Percentiles rank a stretch among this genome's conserved stretches.
Evolutionary conservation across 2,888 invertebrate genomes (phyloP).

Genomic region (Polydesmus complanatus): DNA sequence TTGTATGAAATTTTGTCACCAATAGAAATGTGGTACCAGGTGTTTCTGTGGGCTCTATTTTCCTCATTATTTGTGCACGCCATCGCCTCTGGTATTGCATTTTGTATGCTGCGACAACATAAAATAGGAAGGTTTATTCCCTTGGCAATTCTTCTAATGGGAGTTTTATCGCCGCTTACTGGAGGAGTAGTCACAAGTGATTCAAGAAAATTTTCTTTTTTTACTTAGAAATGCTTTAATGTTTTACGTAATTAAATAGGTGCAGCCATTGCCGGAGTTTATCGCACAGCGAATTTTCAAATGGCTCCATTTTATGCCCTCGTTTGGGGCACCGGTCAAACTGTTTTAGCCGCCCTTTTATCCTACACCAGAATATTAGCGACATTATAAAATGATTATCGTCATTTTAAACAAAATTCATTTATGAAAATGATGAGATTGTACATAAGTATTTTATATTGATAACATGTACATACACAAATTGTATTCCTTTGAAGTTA

Average conservation of each 20-base stretch:
- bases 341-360: slow-evolving; percentile 70
- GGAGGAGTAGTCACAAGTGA: slow-evolving; percentile 70
- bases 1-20: slow-evolving; percentile 38
- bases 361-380: slow-evolving; percentile 87
- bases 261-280: slow-evolving; percentile 86
- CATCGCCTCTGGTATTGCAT: slow-evolving; percentile 78
- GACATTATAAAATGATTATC: slow-evolving; percentile 51
- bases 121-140: slow-evolving; percentile 89
- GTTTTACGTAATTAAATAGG: slow-evolving; percentile 24
- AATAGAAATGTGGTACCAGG: slow-evolving; percentile 96
- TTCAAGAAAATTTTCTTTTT: neutral
- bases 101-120: slow-evolving; percentile 81
- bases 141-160: slow-evolving; percentile 72
- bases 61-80: slow-evolving; percentile 81
- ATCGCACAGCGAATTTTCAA: slow-evolving; percentile 70
- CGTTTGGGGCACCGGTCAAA: slow-evolving; percentile 90
- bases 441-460: too few relatives aligned
- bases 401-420: neutral
- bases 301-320: slow-evolving; percentile 86
- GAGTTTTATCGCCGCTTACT: slow-evolving; percentile 72
- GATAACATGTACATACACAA: too few relatives aligned
- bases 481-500: too few relatives aligned
- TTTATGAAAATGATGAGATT: too few relatives aligned
- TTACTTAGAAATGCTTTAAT: neutral
- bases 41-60: slow-evolving; percentile 88